Evolutionary conservation across 2,113 vertebrate genomes (phyloP).

Genomic region (Ia io): DNA sequence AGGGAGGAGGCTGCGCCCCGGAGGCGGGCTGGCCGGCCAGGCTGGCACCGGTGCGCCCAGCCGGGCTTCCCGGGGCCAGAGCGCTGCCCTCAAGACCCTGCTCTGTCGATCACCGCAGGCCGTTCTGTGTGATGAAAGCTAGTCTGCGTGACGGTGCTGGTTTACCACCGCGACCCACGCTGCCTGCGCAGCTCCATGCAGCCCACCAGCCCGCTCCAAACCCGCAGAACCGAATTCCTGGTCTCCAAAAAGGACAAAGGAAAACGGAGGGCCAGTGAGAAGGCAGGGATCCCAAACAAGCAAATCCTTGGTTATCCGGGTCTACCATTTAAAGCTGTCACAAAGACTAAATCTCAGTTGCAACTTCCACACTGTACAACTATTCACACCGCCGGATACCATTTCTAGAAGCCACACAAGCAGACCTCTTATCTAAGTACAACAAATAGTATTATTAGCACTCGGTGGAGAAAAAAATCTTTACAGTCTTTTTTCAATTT

Average conservation of each 20-base stretch:
- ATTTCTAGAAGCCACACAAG: not conserved
- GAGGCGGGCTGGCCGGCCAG: not conserved
- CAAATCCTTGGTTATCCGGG: not conserved
- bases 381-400: not conserved
- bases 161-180: not conserved
- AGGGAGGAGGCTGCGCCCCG: not conserved
- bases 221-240: not conserved
- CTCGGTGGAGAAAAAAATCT: not conserved
- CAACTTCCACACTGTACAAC: not conserved
- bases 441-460: not conserved
- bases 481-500: not conserved
- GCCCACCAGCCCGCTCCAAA: not conserved
- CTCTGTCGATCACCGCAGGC: not conserved
- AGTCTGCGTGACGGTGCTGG: not conserved
- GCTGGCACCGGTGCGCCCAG: not conserved
- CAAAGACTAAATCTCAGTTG: not conserved
- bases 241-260: not conserved
- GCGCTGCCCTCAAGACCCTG: not conserved
- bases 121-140: slow-evolving; percentile 18
- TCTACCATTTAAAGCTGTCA: not conserved
- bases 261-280: not conserved
- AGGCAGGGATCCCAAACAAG: not conserved
- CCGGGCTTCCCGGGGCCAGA: not conserved
- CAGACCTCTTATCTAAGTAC: not conserved
- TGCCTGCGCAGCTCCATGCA: not conserved